A percentile compares a stretch with the other conserved stretches of the same genome.
Conservation (phyloP, 2,888 invertebrate species). For the Xylota sylvarum region DNA sequence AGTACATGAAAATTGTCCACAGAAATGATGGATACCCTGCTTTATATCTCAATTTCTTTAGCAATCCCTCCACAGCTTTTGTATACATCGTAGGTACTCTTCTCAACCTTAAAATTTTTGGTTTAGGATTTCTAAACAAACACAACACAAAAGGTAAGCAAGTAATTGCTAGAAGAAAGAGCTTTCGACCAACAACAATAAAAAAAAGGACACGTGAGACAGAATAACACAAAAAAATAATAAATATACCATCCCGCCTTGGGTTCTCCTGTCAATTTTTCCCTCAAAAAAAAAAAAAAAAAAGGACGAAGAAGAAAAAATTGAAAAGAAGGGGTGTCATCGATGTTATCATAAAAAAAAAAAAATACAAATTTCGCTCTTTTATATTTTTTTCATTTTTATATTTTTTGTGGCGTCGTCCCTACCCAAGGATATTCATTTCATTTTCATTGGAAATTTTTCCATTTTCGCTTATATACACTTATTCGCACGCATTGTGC, state of each 20-base stretch:
- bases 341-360: conserved; percentile 37
- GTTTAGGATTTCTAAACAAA: conserved; percentile 28
- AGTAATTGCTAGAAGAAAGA: conserved; percentile 46
- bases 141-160: conserved; percentile 37
- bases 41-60: conserved; percentile 20
- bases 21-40: conserved; percentile 6
- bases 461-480: not conserved
- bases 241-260: not conserved
- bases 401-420: not conserved
- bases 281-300: not conserved
- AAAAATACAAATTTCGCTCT: not conserved
- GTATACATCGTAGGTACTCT: not conserved
- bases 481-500: conserved; percentile 2
- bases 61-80: not conserved
- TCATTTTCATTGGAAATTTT: conserved; percentile 26
- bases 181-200: not conserved
- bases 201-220: conserved; percentile 2
- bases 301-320: conserved; percentile 12
- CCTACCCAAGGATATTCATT: conserved; percentile 22
- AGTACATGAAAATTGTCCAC: not conserved
- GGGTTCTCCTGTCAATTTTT: conserved; percentile 29
- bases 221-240: conserved; percentile 4
- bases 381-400: conserved; percentile 8
- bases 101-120: not conserved
- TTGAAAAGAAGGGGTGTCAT: conserved; percentile 41